These are phyloP conservation scores for Drosophila nigrodunni DNA, from an alignment of 1,140 invertebrate species.

Conservation along the genomic window DNA sequence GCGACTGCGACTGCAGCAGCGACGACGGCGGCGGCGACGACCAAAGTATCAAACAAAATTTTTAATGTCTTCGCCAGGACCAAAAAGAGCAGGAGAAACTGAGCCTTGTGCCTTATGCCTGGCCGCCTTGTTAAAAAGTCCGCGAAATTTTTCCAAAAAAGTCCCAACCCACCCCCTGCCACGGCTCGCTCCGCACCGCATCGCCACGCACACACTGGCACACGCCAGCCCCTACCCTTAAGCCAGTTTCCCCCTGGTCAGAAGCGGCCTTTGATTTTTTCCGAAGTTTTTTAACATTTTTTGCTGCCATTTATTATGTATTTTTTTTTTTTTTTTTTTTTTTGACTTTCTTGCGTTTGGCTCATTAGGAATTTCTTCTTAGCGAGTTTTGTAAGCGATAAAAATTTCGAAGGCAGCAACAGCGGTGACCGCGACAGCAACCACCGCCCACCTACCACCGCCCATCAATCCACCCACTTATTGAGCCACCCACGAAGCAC, in stretches of 20 bases:
- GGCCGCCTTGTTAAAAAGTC: constrained; percentile 77
- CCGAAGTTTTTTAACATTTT: constrained; percentile 77
- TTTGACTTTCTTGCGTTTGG: constrained; percentile 40
- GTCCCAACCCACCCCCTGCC: constrained; percentile 5
- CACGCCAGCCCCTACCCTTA: not conserved
- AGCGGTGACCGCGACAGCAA: constrained; percentile 39
- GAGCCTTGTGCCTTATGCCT: constrained; percentile 61
- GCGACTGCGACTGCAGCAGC: constrained; percentile 42
- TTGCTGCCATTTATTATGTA: constrained; percentile 42
- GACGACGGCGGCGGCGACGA: constrained; percentile 28
- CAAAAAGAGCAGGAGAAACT: not conserved
- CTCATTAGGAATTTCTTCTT: constrained; percentile 82
- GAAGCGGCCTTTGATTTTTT: constrained; percentile 77
- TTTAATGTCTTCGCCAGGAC: constrained; percentile 79
- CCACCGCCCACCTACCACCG: not conserved
- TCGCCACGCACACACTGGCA: not conserved
- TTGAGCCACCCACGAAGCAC: constrained; percentile 1
- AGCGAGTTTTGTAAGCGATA: constrained; percentile 78
- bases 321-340: constrained; percentile 35
- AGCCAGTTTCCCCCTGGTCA: constrained; percentile 13
- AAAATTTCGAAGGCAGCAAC: constrained; percentile 69
- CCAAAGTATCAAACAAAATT: constrained; percentile 83
- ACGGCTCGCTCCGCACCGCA: not conserved
- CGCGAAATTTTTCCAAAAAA: constrained; percentile 60
- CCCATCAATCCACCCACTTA: constrained; percentile 13